A percentile compares a stretch with the other conserved stretches of the same genome.
Conservation (phyloP, 2,888 invertebrate species). For the Rhamnusium bicolor region DNA sequence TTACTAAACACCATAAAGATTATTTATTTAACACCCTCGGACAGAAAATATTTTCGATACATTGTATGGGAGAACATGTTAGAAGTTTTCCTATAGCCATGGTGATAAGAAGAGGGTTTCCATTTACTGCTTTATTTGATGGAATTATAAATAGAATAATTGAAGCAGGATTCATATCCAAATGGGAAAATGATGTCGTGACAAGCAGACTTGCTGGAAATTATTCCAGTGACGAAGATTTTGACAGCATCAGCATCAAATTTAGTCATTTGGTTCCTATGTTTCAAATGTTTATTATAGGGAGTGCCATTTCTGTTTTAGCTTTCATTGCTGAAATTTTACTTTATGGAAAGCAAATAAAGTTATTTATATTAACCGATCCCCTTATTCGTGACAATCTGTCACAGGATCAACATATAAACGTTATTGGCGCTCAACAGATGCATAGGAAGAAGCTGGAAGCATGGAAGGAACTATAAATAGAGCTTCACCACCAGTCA, state of each 20-base stretch:
- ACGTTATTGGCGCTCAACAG: too few species aligned
- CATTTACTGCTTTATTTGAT: not conserved
- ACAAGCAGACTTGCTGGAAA: not conserved
- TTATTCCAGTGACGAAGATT: not conserved
- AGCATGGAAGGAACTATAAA: too few species aligned
- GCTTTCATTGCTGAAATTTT: not conserved
- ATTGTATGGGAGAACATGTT: not conserved
- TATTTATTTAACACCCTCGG: not conserved
- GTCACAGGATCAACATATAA: too few species aligned
- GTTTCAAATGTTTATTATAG: not conserved
- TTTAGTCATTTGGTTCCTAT: not conserved
- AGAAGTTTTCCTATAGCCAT: not conserved
- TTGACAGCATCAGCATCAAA: not conserved
- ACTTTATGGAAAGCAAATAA: not conserved
- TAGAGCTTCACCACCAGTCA: too few species aligned
- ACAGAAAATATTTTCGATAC: not conserved
- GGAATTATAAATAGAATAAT: not conserved
- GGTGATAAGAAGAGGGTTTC: slow-evolving; percentile 17
- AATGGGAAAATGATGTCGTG: slow-evolving; percentile 16
- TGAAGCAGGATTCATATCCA: slow-evolving; percentile 9
- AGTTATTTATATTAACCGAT: too few species aligned
- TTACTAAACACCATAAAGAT: not conserved
- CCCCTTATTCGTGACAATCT: too few species aligned
- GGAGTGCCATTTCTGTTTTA: not conserved
- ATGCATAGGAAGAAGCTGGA: too few species aligned